Evolutionary conservation across 2,888 invertebrate species (phyloP), one percentile per base, ranked within the genome.

Genomic region (Gerosis bhagava): DNA sequence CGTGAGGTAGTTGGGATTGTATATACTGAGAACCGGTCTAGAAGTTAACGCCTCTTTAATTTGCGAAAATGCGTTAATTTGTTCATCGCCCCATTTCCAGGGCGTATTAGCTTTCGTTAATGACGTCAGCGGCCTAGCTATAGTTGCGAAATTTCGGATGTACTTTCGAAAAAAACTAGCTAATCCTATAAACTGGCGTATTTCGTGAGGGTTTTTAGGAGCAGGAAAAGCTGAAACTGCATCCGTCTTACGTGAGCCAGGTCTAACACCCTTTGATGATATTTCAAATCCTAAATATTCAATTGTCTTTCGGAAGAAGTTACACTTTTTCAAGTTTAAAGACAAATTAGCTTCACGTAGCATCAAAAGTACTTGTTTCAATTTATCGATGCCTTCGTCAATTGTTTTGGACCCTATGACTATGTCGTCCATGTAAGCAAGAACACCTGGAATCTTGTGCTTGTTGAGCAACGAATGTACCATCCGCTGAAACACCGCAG

Each of bases 1-100:
- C 0, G 58, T 62, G 17, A 50, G 41, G 66, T 41, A 3, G 37
- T 16, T 3, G 39, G 16, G 64, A 60, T 15, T 53, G 55, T 43
- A 49, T 16, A 49, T 49, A 16, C 15, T 10, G 43, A 56, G 56
- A 49, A 61, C 3, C 51, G 51, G 25, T 55, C 56, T 12, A 56
- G 56, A 26, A 15, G 5, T 21, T n/a, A 43, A 26, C n/a, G 7
- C 5, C 1, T 7, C 1, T 21, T 43, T 43, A 21, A 43, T 28
- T 1, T 6, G 13, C 7, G 19, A 10, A 21, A 43, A 43, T 7
- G 43, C 8, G 1, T 12, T 5, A 8, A 35, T 26, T 46, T 16
- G 39, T n/a, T 10, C 34, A 2, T 7, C 22, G 12, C 29, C 10
- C 65, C 64, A 65, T 1, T n/a, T 2, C 51, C 61, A 59, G 4